Evolutionary conservation across 2,113 vertebrate genomes (phyloP), one percentile per base, ranked within the genome.

Genomic region (Tragulus kanchil): DNA sequence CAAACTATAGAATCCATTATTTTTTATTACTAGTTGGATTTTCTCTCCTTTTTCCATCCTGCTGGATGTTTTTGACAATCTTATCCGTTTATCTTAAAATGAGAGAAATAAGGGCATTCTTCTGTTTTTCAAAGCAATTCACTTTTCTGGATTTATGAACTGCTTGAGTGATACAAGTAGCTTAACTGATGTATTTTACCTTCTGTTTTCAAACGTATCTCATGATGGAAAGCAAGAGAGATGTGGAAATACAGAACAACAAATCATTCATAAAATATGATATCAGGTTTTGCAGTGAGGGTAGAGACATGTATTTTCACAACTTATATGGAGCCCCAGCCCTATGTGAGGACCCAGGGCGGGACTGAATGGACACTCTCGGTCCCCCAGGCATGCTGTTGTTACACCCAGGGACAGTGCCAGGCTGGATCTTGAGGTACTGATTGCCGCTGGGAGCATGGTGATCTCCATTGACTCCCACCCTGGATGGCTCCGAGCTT

Each of bases 291-390:
- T 71, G 5, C 62, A 93, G 45, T 21, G 84, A 89, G 83, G 25
- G 17, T 82, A 84, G 78, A 54, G 52, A 90, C 23, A 36, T 13
- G 61, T 14, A 54, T 31, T 36, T 36, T 64, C 42, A 14, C 4
- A 65, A 17, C 28, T 71, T 54, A 45, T 59, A 50, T 10, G 3
- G 4, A 84, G 10, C 3, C 23, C n/a, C n/a, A n/a, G n/a, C n/a
- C n/a, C n/a, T n/a, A n/a, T 99, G 99, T 4, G 99, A 99, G 36
- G 99, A 99, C 8, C 99, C 99, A 10, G 99, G 99, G 16, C 99
- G 99, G 50, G 99, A 99, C 90, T 99, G 99, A 97, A 99, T 99
- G 94, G 99, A 99, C 84, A 99, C 99, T 36, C 99, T 98, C 0
- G 99, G 98, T 11, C 99, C 99, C 0, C 99, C 99, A 0, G 99